Conservation (phyloP, 2,113 vertebrate genomes). For the Columba livia region DNA sequence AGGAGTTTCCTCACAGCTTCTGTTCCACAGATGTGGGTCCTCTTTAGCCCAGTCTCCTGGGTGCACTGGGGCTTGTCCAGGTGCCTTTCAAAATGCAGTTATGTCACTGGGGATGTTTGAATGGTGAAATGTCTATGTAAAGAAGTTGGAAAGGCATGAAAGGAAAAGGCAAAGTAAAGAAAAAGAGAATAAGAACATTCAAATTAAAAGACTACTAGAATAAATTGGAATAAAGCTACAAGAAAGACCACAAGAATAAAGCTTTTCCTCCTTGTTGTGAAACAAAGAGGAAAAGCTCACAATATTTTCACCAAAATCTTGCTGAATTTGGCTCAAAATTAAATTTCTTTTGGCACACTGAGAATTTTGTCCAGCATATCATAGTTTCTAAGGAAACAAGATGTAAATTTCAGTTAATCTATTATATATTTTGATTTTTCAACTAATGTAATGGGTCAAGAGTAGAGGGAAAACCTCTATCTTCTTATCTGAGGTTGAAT, state of each 20-base stretch:
- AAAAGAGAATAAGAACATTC: conserved; percentile 49
- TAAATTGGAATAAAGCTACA: conserved; percentile 52
- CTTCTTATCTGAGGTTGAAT: neutral
- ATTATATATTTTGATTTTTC: neutral
- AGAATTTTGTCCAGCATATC: neutral
- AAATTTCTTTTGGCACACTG: neutral
- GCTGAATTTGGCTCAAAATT: neutral
- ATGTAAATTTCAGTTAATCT: neutral
- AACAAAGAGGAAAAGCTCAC: conserved; percentile 70
- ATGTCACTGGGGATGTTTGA: conserved; percentile 55
- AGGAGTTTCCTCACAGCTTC: conserved; percentile 80
- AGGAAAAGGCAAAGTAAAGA: conserved; percentile 47
- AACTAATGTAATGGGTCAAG: neutral
- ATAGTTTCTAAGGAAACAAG: neutral
- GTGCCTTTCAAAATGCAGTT: conserved; percentile 73
- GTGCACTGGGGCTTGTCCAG: conserved; percentile 79
- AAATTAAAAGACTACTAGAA: conserved; percentile 33
- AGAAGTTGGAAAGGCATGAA: conserved; percentile 56
- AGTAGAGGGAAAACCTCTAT: neutral
- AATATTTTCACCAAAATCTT: neutral
- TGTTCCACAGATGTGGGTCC: conserved; percentile 75
- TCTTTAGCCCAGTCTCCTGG: conserved; percentile 74
- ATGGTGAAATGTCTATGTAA: conserved; percentile 54
- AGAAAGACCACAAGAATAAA: conserved; percentile 55
- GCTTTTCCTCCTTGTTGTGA: neutral